These are phyloP conservation scores for Trichonephila inaurata DNA, from an alignment of 1,140 invertebrate species.

Conservation along the genomic window DNA sequence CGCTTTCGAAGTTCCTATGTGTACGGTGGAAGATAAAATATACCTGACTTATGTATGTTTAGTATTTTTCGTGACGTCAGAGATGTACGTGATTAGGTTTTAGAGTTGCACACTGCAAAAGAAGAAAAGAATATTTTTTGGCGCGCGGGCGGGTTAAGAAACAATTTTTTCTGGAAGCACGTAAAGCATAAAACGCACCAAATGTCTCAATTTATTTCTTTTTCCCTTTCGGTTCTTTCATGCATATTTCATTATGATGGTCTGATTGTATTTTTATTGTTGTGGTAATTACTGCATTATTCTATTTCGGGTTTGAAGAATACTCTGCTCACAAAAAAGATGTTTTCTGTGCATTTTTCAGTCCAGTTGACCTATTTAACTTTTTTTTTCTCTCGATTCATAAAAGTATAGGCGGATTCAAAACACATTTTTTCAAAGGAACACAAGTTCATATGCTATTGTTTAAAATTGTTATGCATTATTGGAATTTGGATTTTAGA, in stretches of 20 bases:
- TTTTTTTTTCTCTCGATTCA: no score
- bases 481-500: no score
- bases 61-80: slow-evolving; percentile 6
- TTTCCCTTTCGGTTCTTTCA: not conserved
- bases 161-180: not conserved
- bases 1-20: not conserved
- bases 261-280: not conserved
- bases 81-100: not conserved
- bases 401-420: no score
- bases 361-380: no score
- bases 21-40: not conserved
- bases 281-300: not conserved
- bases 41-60: not conserved
- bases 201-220: not conserved
- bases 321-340: no score
- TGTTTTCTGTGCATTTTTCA: no score
- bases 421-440: no score
- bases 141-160: not conserved
- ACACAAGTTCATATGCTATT: no score
- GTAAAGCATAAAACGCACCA: slow-evolving; percentile 1
- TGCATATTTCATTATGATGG: not conserved
- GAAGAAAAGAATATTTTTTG: not conserved
- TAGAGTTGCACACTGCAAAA: not conserved
- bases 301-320: not conserved
- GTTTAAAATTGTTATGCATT: no score